Evolutionary conservation across 1,140 invertebrate genomes (phyloP), one percentile per base, ranked within the genome.

Genomic region (Liolophura sinensis): DNA sequence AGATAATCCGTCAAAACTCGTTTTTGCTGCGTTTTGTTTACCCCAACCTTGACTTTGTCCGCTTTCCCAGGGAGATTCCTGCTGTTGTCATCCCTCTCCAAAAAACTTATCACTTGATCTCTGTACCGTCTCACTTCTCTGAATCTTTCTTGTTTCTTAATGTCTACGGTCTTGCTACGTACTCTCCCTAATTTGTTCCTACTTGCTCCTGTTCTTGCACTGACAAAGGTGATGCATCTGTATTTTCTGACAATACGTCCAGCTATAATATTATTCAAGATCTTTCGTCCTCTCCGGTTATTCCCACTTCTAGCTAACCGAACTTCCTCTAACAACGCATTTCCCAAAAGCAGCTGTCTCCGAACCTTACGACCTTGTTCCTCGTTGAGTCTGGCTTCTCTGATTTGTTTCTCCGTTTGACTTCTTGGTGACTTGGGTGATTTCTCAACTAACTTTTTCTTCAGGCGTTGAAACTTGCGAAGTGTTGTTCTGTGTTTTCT

Each of bases 81-180:
- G 16, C 64, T 67, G 46, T 65, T 70, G 31, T 70, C 64, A 58
- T 70, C 60, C 16, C 64, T 47, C 31, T 58, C 60, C 48, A 70
- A 52, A 49, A 67, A 70, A 4, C 27, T 31, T n/a, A 40, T 18
- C 4, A 70, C 51, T 14, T 57, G 18, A 12, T 57, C 55, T 22
- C 22, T 46, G 22, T 9, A 50, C 27, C 47, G 18, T 40, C 7
- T 47, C 4, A 67, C 27, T 46, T 67, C 49, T 46, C 31, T 12
- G 24, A 15, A 58, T 20, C 27, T 15, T 24, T 62, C 24, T 20
- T 48, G 16, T 55, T 27, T 49, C 7, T n/a, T 22, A 25, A 12
- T 3, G 16, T 54, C 5, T 54, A 14, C 1, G 49, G 55, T 47
- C 49, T 65, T 24, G 64, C 62, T 18, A 16, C 20, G 59, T 59